These are phyloP conservation scores for Osmerus mordax DNA, from an alignment of 2,113 vertebrate species.

Conservation along the genomic window DNA sequence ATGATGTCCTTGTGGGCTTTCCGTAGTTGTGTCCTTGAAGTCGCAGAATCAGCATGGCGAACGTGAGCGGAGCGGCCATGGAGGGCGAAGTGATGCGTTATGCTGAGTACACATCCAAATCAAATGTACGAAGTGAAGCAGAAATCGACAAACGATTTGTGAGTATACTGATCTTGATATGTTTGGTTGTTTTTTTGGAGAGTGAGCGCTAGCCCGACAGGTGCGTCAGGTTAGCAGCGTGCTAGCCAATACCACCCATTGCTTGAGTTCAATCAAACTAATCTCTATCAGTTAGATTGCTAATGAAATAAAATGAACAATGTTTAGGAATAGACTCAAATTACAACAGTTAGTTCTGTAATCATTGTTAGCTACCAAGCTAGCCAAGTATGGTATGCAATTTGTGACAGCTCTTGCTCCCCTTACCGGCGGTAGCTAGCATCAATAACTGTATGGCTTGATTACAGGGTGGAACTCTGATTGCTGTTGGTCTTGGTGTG, in stretches of 20 bases:
- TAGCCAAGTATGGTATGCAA: neutral
- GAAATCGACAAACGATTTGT: conserved; percentile 69
- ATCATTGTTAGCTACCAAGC: too few relatives aligned
- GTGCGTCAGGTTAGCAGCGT: too few relatives aligned
- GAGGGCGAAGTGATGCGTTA: conserved; percentile 59
- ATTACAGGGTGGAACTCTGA: conserved; percentile 78
- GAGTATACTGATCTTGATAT: conserved; percentile 21
- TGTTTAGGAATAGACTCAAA: too few relatives aligned
- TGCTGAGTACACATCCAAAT: conserved; percentile 57
- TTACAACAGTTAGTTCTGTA: too few relatives aligned
- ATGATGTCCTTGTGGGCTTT: conserved; percentile 7
- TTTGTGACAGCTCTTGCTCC: neutral
- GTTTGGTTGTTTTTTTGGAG: too few relatives aligned
- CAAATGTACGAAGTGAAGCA: conserved; percentile 38
- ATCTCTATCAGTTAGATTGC: too few relatives aligned
- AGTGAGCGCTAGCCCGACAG: too few relatives aligned
- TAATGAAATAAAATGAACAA: too few relatives aligned
- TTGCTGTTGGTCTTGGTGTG: conserved; percentile 86
- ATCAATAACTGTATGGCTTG: neutral
- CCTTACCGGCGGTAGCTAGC: neutral
- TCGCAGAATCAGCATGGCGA: conserved; percentile 60
- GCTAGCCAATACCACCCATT: too few relatives aligned
- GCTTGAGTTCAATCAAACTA: too few relatives aligned
- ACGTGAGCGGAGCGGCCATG: neutral
- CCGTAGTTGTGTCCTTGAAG: conserved; percentile 18